Evolutionary conservation across 2,113 vertebrate genomes (phyloP).

Genomic region (Progne subis): DNA sequence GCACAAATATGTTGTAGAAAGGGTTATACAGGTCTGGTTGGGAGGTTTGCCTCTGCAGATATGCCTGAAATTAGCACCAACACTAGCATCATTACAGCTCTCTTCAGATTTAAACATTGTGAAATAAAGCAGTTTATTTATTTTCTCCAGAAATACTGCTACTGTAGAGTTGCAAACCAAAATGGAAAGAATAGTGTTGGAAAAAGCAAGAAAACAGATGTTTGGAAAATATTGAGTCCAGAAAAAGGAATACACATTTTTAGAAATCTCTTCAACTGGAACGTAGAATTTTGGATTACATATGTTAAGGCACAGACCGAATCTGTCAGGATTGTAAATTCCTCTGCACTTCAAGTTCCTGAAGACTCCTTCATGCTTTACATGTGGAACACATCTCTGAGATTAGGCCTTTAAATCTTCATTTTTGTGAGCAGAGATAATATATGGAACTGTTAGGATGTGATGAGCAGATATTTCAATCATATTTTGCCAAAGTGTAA

Average conservation of each 20-base stretch:
- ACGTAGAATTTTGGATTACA: not conserved
- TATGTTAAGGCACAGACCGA: not conserved
- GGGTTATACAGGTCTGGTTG: accelerated
- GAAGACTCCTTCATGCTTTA: not conserved
- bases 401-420: not conserved
- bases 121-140: not conserved
- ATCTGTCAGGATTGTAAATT: not conserved
- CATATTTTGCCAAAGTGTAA: not conserved
- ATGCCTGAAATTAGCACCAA: not conserved
- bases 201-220: not conserved
- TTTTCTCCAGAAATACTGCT: not conserved
- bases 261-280: not conserved
- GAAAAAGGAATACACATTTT: not conserved
- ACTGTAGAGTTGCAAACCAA: not conserved
- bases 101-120: not conserved
- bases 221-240: not conserved
- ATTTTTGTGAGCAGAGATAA: not conserved
- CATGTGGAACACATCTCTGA: not conserved
- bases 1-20: not conserved
- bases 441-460: not conserved
- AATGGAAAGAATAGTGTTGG: not conserved
- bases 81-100: not conserved
- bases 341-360: not conserved
- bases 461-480: not conserved
- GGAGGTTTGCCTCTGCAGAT: not conserved